Evolutionary conservation across 92 coral and sea anemone species (phyloP), one percentile per base, ranked within the genome.

Genomic region (Ricordea florida): DNA sequence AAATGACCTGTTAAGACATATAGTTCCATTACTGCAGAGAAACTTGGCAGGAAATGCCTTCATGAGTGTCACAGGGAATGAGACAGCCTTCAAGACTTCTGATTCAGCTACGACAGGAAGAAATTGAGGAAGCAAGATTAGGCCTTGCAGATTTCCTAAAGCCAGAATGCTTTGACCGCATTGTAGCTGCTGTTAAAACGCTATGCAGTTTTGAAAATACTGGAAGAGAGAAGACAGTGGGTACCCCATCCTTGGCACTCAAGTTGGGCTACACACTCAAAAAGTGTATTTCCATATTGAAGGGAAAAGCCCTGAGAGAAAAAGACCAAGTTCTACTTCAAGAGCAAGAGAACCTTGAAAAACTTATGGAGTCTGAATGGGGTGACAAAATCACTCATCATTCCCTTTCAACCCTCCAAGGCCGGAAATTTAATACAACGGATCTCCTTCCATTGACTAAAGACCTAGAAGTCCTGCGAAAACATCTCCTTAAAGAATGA

Each of bases 51-150:
- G 1, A 79, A 72, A 15, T 40, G 56, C 13, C 15, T 23, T 0
- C 24, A 28, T 42, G 78, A 71, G 68, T 85, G 1, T 79, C 79
- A 5, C 86, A 85, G 24, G 63, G 66, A 15, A 79, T 79, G 86
- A 40, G 83, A 8, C 76, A 71, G 60, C 45, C 73, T 3, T 64
- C 66, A 1, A 51, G 83, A 45, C 65, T 85, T 7, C 55, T 79
- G 8, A 52, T 61, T 26, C 44, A 74, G 63, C 78, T 70, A 6
- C 49, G 57, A 21, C n/a, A n/a, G n/a, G n/a, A n/a, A n/a, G n/a
- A n/a, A n/a, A n/a, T n/a, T n/a, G n/a, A n/a, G n/a, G n/a, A n/a
- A n/a, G n/a, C n/a, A n/a, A n/a, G n/a, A n/a, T n/a, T n/a, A n/a
- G n/a, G n/a, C 1, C 60, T 87, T 4, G 2, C 50, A 25, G 81